Evolutionary conservation across 2,888 invertebrate genomes (phyloP), one percentile per base, ranked within the genome.

Genomic region (Rhamphomyia laevipes): DNA sequence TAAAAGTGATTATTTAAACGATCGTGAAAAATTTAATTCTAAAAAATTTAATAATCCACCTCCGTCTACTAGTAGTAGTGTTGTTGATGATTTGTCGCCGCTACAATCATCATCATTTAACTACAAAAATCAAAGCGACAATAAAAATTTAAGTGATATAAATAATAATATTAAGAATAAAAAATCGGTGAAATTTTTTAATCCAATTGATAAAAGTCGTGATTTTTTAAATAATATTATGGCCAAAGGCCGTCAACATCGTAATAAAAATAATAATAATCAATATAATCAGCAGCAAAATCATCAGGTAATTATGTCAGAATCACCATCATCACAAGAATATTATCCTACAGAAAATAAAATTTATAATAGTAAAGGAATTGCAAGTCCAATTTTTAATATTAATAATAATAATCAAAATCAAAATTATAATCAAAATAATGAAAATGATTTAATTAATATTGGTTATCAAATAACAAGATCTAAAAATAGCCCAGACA

Each of bases 181-280:
- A 4, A 54, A 49, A 50, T 10, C 43, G 12, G 50, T 50, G 4
- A 56, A 45, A 48, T 57, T 60, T 17, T 60, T 61, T 31, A 63
- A 59, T 57, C 60, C 65, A 47, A 58, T 64, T 53, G 61, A 61
- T 55, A 62, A 59, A 54, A 62, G 65, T 58, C 63, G 64, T 51
- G 64, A 64, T 47, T 61, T 65, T 55, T 57, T 66, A 43, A 62
- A 59, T 58, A 65, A 65, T 51, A 63, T 67, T 56, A 70, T 69
- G 69, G 69, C 68, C 55, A 68, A 68, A 57, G 68, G 69, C 63
- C 68, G 67, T 60, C 65, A 68, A 60, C 63, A 65, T 17, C 62
- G 64, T 47, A 61, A 61, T 45, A 51, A 53, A 30, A 51, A 50
- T 30, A 49, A 43, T 42, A 54, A 51, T 46, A 46, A 48, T 37